phyloP scores from a whole-genome alignment of 1,140 invertebrate genomes.

The Papilio xuthus region DNA sequence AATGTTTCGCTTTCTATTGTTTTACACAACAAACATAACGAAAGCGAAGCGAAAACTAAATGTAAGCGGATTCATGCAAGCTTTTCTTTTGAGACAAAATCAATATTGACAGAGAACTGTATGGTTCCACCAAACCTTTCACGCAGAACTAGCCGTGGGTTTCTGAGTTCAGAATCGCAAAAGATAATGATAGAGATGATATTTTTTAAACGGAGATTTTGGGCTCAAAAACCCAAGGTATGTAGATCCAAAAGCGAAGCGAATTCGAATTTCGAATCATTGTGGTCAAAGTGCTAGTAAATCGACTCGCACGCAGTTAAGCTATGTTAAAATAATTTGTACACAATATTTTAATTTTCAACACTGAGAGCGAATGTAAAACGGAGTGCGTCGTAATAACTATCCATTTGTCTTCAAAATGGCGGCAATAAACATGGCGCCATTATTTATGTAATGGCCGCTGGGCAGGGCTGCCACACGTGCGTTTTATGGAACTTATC shows the following conservation, averaged over 20 bases:
- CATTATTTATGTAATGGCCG: constrained; percentile 81
- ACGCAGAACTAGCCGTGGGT: no score
- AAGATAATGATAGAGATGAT: no score
- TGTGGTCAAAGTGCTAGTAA: constrained; percentile 29
- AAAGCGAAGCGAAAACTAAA: neutral
- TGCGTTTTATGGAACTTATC: constrained; percentile 74
- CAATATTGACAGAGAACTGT: neutral
- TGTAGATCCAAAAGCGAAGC: no score
- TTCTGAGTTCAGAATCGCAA: no score
- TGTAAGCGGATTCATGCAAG: no score
- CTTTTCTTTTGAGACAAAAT: neutral
- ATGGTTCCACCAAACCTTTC: no score
- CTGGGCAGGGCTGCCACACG: constrained; percentile 73
- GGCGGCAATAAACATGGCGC: constrained; percentile 79
- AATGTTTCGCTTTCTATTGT: neutral
- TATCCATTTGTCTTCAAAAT: constrained; percentile 82
- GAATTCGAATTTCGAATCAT: neutral
- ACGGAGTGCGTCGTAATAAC: constrained; percentile 78
- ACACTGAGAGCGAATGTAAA: constrained; percentile 75
- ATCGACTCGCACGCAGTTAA: constrained; percentile 76
- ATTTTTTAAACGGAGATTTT: no score
- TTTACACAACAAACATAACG: neutral
- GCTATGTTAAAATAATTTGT: constrained; percentile 72
- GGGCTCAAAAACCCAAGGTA: no score
- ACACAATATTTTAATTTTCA: constrained; percentile 81